A percentile compares a stretch with the other conserved stretches of the same genome.
Conservation (phyloP, 2,113 vertebrate genomes). For the Mesoclemmys tuberculata region DNA sequence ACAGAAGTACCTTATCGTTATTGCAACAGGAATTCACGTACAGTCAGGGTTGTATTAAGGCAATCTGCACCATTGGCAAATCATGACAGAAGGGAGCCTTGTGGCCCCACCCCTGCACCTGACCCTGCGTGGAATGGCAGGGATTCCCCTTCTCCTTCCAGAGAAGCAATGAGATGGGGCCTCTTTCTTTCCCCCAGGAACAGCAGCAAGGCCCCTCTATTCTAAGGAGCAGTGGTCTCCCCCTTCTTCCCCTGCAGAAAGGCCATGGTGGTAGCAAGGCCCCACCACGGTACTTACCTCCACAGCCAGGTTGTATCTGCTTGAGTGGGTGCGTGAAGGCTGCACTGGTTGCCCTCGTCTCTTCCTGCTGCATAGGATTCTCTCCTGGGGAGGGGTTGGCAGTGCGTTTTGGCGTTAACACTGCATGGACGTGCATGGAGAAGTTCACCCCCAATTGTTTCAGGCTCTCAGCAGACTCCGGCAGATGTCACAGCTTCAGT, state of each 20-base stretch:
- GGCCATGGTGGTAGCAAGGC: background rate
- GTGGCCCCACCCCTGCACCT: background rate
- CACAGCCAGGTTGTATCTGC: background rate
- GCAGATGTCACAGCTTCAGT: background rate
- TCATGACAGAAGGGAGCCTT: background rate
- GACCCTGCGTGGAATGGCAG: background rate
- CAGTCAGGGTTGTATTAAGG: constrained; percentile 26
- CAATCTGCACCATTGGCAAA: background rate
- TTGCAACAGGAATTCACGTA: background rate
- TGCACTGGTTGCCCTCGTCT: background rate
- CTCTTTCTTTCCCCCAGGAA: background rate
- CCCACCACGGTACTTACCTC: background rate
- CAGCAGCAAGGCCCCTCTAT: background rate
- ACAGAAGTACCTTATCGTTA: constrained; percentile 3
- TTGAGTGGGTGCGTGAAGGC: background rate
- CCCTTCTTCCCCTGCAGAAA: background rate
- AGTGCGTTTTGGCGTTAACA: background rate
- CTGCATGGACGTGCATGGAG: background rate
- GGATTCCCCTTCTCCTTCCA: background rate
- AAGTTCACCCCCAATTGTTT: background rate
- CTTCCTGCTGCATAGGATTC: background rate
- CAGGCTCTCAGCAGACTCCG: background rate
- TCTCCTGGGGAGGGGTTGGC: background rate
- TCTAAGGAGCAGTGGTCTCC: background rate
- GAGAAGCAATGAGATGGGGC: background rate